Evolutionary conservation across 2,113 vertebrate species (phyloP), one percentile per base, ranked within the genome.

Genomic region (Phylloscopus trochilus): DNA sequence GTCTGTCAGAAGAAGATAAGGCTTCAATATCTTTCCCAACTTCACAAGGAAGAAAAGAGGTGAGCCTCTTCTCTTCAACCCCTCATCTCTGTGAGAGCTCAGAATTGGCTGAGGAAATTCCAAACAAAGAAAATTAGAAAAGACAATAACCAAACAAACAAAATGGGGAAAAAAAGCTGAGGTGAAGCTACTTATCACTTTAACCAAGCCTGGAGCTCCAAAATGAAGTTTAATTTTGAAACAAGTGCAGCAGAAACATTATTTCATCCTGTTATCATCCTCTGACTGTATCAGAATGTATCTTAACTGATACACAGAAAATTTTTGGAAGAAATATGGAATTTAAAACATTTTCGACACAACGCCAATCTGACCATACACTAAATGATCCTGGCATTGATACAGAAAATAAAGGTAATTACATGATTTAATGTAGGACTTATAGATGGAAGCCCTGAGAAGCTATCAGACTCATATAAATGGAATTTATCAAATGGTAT

Each of bases 1-100:
- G 74, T 39, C 87, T 96, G 91, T 20, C 28, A 69, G 53, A 26
- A 83, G 63, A 93, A 76, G 89, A 95, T 85, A 95, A 93, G 74
- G 23, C 39, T 83, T 82, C 66, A 55, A 1, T 41, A 90, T 79
- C 83, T 91, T 79, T 55, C 62, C 28, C 46, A 72, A 2, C 52
- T 72, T 66, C 37, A 59, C 17, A 82, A 49, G 16, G 37, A 82
- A 92, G 24, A 75, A 82, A 76, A 85, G 47, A 64, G 19, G 35
- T 24, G 7, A 20, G 11, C 30, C 56, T 82, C 39, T 87, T 59
- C 43, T 90, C 33, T 56, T 81, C 44, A 68, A 91, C 41, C 33
- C 10, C 31, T 72, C 44, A 74, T 9, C n/a, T 62, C 60, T 63
- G 14, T 19, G 2, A 90, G 51, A 86, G 85, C 8, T 69, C 68